These are phyloP conservation scores for Hemaris fuciformis DNA, from an alignment of 2,888 invertebrate species.

Conservation along the genomic window DNA sequence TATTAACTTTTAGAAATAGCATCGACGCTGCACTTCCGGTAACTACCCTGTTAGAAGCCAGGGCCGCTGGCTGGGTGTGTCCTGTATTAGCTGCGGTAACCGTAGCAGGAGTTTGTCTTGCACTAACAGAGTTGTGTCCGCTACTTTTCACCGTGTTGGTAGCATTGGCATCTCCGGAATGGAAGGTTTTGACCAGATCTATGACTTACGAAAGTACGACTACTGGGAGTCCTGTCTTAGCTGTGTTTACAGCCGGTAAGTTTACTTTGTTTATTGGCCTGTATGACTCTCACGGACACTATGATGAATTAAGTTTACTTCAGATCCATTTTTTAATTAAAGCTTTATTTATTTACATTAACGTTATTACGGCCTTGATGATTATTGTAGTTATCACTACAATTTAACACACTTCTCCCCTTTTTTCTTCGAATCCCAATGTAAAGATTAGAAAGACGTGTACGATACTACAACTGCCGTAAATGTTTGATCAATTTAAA, in stretches of 20 bases:
- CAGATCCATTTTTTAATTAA: too few relatives aligned
- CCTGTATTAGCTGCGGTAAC: slow-evolving; percentile 82
- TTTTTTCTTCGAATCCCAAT: too few relatives aligned
- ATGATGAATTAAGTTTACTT: too few relatives aligned
- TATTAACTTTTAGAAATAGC: slow-evolving; percentile 66
- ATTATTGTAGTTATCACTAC: too few relatives aligned
- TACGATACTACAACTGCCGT: too few relatives aligned
- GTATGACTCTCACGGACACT: neutral
- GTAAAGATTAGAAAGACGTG: too few relatives aligned
- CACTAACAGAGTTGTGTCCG: slow-evolving; percentile 83
- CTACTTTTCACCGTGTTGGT: slow-evolving; percentile 79
- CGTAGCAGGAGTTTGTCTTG: slow-evolving; percentile 81
- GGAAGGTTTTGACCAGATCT: slow-evolving; percentile 83
- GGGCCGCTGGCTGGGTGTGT: slow-evolving; percentile 82
- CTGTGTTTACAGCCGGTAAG: slow-evolving; percentile 83
- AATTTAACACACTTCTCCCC: too few relatives aligned
- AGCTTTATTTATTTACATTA: too few relatives aligned
- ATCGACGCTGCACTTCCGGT: slow-evolving; percentile 82
- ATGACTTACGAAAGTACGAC: slow-evolving; percentile 82
- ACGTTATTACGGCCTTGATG: too few relatives aligned
- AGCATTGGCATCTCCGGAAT: slow-evolving; percentile 81
- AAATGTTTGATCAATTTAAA: too few relatives aligned
- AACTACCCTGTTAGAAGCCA: slow-evolving; percentile 81
- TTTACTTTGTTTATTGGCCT: neutral
- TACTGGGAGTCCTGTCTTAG: slow-evolving; percentile 83